phyloP scores from a whole-genome alignment of 2,797 vertebrate species.

The Chelon labrosus region DNA sequence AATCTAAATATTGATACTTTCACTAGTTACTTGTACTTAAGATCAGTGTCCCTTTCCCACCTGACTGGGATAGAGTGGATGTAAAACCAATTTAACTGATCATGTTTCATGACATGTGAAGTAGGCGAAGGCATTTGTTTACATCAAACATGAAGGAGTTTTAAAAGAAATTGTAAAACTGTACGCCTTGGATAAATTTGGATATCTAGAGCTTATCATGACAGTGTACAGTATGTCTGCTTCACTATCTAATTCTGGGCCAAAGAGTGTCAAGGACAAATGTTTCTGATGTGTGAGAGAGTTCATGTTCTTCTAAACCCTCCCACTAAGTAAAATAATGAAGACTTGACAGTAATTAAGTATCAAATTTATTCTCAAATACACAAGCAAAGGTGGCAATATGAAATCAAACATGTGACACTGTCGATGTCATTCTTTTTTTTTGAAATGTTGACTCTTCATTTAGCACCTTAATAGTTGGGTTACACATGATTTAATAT shows the following conservation, averaged over 20 bases:
- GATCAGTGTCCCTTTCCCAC: too few species aligned
- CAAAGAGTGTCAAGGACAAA: too few species aligned
- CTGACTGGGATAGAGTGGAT: too few species aligned
- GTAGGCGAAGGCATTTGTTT: too few species aligned
- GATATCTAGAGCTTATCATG: not conserved
- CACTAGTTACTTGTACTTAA: too few species aligned
- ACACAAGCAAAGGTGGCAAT: slow-evolving; percentile 82
- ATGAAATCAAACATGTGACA: slow-evolving; percentile 78
- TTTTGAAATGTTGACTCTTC: slow-evolving; percentile 74
- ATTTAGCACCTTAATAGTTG: slow-evolving; percentile 83
- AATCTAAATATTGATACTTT: too few species aligned
- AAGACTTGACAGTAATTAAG: slow-evolving; percentile 51
- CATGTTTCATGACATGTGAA: too few species aligned
- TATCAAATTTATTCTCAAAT: slow-evolving; percentile 87
- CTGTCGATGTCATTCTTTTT: slow-evolving; percentile 64
- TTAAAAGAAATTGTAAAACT: too few species aligned
- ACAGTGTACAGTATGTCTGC: not conserved
- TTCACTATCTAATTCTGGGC: not conserved
- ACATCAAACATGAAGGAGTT: too few species aligned
- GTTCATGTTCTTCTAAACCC: not conserved
- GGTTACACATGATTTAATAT: slow-evolving; percentile 82
- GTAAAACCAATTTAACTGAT: too few species aligned
- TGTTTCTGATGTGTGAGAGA: not conserved
- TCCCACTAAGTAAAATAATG: slow-evolving; percentile 11
- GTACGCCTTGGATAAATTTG: too few species aligned